phyloP scores from a whole-genome alignment of 2,888 invertebrate genomes.

The Archips crataeganus region DNA sequence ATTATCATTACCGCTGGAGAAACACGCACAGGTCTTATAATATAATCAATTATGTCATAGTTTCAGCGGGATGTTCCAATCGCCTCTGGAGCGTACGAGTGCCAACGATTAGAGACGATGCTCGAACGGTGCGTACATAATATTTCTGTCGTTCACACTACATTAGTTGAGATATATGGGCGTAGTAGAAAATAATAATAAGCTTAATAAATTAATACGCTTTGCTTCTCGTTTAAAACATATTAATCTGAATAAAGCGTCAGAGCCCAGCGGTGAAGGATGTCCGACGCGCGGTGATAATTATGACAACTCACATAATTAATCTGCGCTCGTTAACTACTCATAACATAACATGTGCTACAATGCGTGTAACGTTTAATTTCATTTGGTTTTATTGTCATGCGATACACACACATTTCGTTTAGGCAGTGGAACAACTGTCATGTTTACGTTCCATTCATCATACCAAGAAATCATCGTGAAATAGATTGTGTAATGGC shows the following conservation, averaged over 20 bases:
- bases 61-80: not conserved
- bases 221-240: not conserved
- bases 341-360: not conserved
- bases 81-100: not conserved
- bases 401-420: no score
- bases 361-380: not conserved
- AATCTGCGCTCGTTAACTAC: not conserved
- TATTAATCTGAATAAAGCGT: not conserved
- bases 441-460: no score
- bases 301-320: conserved; percentile 1
- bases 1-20: conserved; percentile 18
- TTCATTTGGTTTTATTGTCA: not conserved
- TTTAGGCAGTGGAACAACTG: no score
- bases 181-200: not conserved
- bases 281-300: not conserved
- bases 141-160: conserved; percentile 2
- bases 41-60: conserved; percentile 7
- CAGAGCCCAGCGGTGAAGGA: not conserved
- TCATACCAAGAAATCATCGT: no score
- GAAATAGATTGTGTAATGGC: no score
- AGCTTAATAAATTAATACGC: not conserved
- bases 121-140: not conserved
- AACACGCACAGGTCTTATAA: not conserved
- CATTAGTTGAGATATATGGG: not conserved
- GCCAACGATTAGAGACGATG: not conserved